Conservation (phyloP, 2,888 invertebrate species). For the Petrolisthes manimaculis region DNA sequence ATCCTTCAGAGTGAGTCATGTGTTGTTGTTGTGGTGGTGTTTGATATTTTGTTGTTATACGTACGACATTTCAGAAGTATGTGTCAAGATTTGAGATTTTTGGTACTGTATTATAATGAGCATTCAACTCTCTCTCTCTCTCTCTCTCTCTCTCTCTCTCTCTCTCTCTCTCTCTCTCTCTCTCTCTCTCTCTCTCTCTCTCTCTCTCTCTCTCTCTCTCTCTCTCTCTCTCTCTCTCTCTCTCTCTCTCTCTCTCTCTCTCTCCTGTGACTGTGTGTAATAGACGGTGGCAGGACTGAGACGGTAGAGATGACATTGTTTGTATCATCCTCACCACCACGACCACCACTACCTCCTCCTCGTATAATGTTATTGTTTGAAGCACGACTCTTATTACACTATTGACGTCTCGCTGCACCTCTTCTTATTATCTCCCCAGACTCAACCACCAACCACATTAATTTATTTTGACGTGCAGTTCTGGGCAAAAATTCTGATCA, state of each 20-base stretch:
- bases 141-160: background rate
- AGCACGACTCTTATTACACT: too few species aligned
- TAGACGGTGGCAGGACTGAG: background rate
- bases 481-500: too few species aligned
- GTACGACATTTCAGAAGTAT: background rate
- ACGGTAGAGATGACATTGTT: too few species aligned
- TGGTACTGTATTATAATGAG: background rate
- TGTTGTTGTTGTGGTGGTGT: background rate
- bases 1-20: slow-evolving; percentile 51
- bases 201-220: slow-evolving; percentile 9
- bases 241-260: background rate
- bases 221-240: background rate
- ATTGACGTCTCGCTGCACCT: too few species aligned
- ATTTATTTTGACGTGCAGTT: too few species aligned
- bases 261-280: background rate
- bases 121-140: background rate
- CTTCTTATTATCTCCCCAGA: too few species aligned
- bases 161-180: background rate
- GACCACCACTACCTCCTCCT: too few species aligned
- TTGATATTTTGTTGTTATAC: background rate
- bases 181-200: slow-evolving; percentile 1
- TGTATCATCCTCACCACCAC: too few species aligned
- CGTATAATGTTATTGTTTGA: too few species aligned
- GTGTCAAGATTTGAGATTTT: background rate
- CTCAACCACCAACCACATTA: too few species aligned